Evolutionary conservation across 1,140 invertebrate species (phyloP), one percentile per base, ranked within the genome.

Genomic region (Meloidogyne hapla): DNA sequence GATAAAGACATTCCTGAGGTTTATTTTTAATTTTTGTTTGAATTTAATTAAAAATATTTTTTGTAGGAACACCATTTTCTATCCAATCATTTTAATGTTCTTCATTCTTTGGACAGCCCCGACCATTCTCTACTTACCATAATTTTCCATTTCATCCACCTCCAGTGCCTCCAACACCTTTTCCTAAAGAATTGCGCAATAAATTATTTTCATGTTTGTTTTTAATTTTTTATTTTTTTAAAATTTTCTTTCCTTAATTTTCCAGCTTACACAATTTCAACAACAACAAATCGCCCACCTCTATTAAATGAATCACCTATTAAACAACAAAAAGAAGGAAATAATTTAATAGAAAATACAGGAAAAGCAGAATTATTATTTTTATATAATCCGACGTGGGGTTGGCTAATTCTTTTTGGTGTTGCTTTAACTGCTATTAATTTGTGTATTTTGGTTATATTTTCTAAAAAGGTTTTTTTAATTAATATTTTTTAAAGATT

Each of bases 1-100:
- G 78, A 93, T 93, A 84, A 93, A 94, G n/a, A 93, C 93, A 8
- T 90, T 28, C 76, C 77, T 15, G 85, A 86, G 73, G 83, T 83
- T n/a, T n/a, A n/a, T 8, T 65, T 77, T n/a, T 75, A 8, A 76
- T 10, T 25, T 77, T 67, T 68, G 13, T 21, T 9, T 5, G 64
- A 40, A 28, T 25, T 69, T 40, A 42, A 23, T 63, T 18, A 8
- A 9, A 62, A 42, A 5, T n/a, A n/a, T n/a, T n/a, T n/a, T n/a
- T 38, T 38, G 9, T 69, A 83, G 76, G 85, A 86, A 61, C 85
- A 86, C 67, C 75, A 87, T 67, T 83, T 86, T 56, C 91, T 94
- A 75, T 89, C n/a, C n/a, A 96, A 0, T 91, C 92, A 42, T 87
- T 85, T 48, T 80, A 83, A 40, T 74, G 73, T 25, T 72, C 83